phyloP scores from a whole-genome alignment of 2,113 vertebrate genomes.

The Pteropus alecto region DNA sequence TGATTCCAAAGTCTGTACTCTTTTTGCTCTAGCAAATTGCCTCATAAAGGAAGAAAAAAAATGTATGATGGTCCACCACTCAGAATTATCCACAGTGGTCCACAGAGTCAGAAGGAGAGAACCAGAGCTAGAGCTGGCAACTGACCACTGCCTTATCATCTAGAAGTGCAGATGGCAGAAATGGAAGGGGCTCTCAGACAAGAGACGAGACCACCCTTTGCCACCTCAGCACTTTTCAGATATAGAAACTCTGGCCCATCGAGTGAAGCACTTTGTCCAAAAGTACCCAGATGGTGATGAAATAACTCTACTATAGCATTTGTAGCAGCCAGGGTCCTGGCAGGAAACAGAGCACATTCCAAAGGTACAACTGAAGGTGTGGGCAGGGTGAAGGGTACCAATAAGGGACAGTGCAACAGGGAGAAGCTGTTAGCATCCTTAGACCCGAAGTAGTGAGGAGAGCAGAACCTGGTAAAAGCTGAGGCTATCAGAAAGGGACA shows the following conservation, averaged over 20 bases:
- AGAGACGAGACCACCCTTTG: not conserved
- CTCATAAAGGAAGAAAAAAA: not conserved
- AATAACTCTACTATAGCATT: not conserved
- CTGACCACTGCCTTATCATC: not conserved
- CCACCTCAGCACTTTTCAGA: not conserved
- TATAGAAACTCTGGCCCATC: not conserved
- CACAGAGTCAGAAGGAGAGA: not conserved
- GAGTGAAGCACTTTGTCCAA: not conserved
- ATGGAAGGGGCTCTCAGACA: not conserved
- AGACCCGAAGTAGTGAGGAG: not conserved
- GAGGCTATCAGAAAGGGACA: not conserved
- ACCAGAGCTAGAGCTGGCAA: not conserved
- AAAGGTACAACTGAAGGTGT: not conserved
- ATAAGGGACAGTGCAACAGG: not conserved
- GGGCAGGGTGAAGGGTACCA: not conserved
- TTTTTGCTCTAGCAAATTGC: not conserved
- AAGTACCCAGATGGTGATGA: not conserved
- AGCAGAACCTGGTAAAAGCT: not conserved
- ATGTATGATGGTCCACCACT: not conserved
- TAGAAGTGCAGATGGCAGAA: not conserved
- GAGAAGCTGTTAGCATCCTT: not conserved
- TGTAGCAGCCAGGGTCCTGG: not conserved
- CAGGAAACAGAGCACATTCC: not conserved
- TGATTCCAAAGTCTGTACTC: not conserved
- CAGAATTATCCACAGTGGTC: not conserved